These are phyloP conservation scores for Neodon shergylaensis DNA, from an alignment of 2,113 vertebrate species.

Conservation along the genomic window DNA sequence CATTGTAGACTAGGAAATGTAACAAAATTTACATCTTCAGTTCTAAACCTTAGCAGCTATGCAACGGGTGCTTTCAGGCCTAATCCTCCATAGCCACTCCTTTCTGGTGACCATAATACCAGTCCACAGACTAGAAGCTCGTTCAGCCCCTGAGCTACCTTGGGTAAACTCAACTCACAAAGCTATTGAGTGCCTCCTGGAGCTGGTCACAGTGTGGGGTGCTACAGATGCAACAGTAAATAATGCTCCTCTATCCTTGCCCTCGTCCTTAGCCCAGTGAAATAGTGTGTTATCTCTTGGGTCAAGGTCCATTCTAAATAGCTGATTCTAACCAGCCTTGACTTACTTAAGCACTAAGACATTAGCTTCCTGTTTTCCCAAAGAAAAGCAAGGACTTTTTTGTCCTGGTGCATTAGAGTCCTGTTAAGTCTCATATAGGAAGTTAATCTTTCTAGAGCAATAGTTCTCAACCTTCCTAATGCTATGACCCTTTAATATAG, in stretches of 20 bases:
- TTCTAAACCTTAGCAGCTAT: constrained; percentile 48
- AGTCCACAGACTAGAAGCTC: not conserved
- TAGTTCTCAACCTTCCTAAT: not conserved
- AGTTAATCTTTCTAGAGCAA: constrained; percentile 54
- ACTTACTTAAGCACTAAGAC: constrained; percentile 56
- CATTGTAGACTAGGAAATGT: constrained; percentile 52
- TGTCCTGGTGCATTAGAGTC: constrained; percentile 28
- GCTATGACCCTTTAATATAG: not conserved
- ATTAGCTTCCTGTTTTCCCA: constrained; percentile 43
- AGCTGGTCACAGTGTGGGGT: not conserved
- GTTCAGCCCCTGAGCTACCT: not conserved
- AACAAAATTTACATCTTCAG: constrained; percentile 48
- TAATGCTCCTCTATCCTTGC: not conserved
- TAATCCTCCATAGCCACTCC: constrained; percentile 15
- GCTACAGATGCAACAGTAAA: constrained; percentile 40
- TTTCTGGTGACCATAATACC: not conserved
- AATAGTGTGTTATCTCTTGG: constrained; percentile 35
- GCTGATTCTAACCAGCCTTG: constrained; percentile 22
- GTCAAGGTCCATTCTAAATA: constrained; percentile 52
- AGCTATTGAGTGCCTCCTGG: constrained; percentile 9
- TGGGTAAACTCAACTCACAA: constrained; percentile 40
- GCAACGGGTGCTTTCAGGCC: not conserved
- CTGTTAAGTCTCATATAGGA: constrained; percentile 24
- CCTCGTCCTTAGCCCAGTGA: not conserved
- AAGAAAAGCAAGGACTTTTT: constrained; percentile 55